Evolutionary conservation across 2,888 invertebrate genomes (phyloP).

Genomic region (Mactromeris polynyma): DNA sequence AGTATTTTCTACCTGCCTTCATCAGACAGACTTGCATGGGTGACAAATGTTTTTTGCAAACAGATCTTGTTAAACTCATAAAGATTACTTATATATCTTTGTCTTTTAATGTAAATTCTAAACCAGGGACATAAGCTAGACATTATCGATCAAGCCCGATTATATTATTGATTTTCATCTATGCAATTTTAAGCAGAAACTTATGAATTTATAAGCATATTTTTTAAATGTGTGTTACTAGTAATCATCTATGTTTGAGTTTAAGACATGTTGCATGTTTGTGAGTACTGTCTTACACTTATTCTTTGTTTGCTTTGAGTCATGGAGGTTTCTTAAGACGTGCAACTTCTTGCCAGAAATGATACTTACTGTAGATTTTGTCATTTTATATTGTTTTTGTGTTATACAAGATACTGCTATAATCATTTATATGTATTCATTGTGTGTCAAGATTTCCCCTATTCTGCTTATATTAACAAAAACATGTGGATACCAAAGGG

Average conservation of each 20-base stretch:
- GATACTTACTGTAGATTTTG: neutral
- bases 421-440: neutral
- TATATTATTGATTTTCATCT: neutral
- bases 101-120: no score
- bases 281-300: neutral
- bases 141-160: no score
- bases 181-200: neutral
- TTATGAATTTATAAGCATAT: neutral
- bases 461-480: neutral
- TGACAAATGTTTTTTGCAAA: no score
- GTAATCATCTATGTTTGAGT: neutral
- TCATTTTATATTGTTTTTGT: neutral
- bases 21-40: no score
- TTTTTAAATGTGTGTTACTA: neutral
- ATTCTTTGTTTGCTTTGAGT: neutral
- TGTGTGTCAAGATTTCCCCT: neutral
- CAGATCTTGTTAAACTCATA: no score
- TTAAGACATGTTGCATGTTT: neutral
- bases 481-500: neutral
- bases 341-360: neutral
- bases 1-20: no score
- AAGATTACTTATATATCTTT: no score
- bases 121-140: no score
- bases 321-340: neutral
- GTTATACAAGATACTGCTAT: neutral